Evolutionary conservation across 1,140 invertebrate genomes (phyloP).

Genomic region (Penaeus japonicus): DNA sequence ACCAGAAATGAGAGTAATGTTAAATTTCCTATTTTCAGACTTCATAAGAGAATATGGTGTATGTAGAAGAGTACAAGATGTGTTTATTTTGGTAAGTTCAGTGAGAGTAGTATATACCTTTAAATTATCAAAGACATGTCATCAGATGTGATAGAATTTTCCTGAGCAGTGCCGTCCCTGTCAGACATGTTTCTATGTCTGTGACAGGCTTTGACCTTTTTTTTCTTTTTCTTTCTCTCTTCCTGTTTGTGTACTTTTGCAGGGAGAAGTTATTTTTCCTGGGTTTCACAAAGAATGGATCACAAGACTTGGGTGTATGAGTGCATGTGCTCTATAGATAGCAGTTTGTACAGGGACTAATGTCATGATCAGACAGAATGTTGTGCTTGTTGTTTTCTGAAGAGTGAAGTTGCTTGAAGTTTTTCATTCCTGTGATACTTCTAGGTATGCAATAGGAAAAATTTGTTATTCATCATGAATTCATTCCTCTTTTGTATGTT

Average conservation of each 20-base stretch:
- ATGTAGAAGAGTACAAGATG: neutral
- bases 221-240: neutral
- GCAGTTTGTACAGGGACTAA: neutral
- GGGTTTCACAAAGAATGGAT: too few species aligned
- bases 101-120: neutral
- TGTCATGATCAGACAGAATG: too few species aligned
- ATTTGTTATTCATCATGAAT: too few species aligned
- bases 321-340: neutral
- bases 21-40: constrained; percentile 24
- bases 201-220: neutral
- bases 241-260: neutral
- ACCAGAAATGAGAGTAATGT: neutral
- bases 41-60: constrained; percentile 4
- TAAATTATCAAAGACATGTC: neutral
- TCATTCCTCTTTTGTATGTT: too few species aligned
- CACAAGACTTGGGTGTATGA: too few species aligned
- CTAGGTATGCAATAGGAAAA: neutral
- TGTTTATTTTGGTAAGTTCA: neutral
- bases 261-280: neutral
- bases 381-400: neutral
- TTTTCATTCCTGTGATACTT: constrained; percentile 37
- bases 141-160: constrained; percentile 11
- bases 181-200: neutral
- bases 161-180: neutral
- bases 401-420: constrained; percentile 11